Evolutionary conservation across 2,113 vertebrate genomes (phyloP).

Genomic region (Embiotoca jacksoni): DNA sequence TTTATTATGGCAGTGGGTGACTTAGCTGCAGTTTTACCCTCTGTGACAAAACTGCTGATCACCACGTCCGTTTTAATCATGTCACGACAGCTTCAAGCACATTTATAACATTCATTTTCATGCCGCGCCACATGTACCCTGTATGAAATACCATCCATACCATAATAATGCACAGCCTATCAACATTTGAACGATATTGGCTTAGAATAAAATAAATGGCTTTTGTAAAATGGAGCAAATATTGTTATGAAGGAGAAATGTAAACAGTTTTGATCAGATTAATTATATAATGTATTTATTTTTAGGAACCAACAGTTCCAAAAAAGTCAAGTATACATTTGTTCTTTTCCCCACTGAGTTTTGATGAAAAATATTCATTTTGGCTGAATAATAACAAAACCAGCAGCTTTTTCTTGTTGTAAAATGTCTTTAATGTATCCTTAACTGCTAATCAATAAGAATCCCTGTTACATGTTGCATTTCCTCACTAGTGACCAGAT

Average conservation of each 20-base stretch:
- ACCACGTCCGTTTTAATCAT: slow-evolving; percentile 64
- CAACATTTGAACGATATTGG: slow-evolving; percentile 7
- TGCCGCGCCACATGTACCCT: slow-evolving; percentile 3
- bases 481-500: neutral
- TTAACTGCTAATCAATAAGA: neutral
- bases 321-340: neutral
- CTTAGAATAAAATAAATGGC: neutral
- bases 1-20: slow-evolving; percentile 69
- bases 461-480: neutral
- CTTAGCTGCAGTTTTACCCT: slow-evolving; percentile 68
- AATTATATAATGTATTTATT: too few relatives aligned
- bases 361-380: neutral
- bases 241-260: neutral
- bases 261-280: neutral
- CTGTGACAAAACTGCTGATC: slow-evolving; percentile 74
- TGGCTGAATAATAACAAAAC: neutral
- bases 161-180: slow-evolving; percentile 9
- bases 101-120: slow-evolving; percentile 59
- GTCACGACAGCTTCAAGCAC: slow-evolving; percentile 50
- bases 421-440: neutral
- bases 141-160: slow-evolving; percentile 21
- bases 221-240: neutral
- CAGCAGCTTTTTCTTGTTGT: too few relatives aligned
- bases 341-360: neutral
- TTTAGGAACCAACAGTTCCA: neutral